Evolutionary conservation across 2,797 vertebrate species (phyloP), one percentile per base, ranked within the genome.

Genomic region (Mionectes olivaceus): DNA sequence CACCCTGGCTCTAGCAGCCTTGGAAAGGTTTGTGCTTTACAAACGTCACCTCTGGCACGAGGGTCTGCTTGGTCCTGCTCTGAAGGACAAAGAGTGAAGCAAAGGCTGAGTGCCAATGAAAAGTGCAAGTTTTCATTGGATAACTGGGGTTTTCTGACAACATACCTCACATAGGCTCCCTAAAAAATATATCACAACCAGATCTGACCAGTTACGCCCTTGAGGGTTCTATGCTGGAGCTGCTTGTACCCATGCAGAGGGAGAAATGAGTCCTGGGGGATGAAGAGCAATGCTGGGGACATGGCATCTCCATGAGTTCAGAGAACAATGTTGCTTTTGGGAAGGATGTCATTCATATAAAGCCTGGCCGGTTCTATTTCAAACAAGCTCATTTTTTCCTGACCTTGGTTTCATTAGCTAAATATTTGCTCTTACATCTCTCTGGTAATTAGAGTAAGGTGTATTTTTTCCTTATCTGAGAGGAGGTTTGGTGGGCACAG

Each of bases 241-340:
- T 43, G 21, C 14, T 8, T 0, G 4, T 59, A 32, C 44, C 28
- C 21, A 5, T 3, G 11, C 28, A 39, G 28, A 73, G 61, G 67
- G 28, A 87, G 39, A 64, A 73, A 28, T 4, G 43, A 61, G 55
- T 22, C 30, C 44, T 3, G 11, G 43, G n/a, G 3, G 30, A 33
- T 15, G 67, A 63, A 63, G 24, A 22, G 39, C 0, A 1, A 24
- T 13, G 55, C 32, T 69, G 41, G 56, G 67, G 50, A 52, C 23
- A 5, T 0, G 0, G 8, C 0, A 0, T 16, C 46, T 61, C 44
- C 10, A 1, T 3, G 35, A 68, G 44, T 52, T 88, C n/a, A 25
- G 83, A 41, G 25, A n/a, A 46, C 2, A 24, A 24, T 81, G 19
- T 30, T 74, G 50, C 30, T 80, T 71, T 61, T 12, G 43, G 44